phyloP scores from a whole-genome alignment of 1,140 invertebrate genomes.

The Calosoma granatense region DNA sequence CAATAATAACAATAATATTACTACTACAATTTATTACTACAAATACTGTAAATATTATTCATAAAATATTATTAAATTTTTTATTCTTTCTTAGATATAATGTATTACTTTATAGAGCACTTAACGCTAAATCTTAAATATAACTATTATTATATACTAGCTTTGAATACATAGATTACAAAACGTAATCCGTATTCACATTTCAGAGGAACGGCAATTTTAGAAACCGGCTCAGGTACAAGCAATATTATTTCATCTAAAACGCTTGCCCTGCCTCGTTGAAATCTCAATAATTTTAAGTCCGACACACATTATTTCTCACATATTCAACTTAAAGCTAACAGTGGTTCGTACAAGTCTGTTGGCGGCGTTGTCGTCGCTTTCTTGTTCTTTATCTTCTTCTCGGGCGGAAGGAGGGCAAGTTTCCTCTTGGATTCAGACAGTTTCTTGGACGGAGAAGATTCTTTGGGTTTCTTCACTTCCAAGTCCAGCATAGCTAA shows the following conservation, averaged over 20 bases:
- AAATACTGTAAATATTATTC: background rate
- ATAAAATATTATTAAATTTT: background rate
- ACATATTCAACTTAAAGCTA: slow-evolving; percentile 52
- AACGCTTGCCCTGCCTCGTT: background rate
- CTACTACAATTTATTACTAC: background rate
- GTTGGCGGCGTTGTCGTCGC: slow-evolving; percentile 20
- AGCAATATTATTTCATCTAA: background rate
- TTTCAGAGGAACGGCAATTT: background rate
- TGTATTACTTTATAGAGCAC: background rate
- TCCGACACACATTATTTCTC: too few species aligned
- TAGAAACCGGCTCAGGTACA: background rate
- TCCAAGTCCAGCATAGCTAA: slow-evolving; percentile 57
- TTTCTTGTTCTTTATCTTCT: slow-evolving; percentile 46
- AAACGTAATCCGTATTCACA: too few species aligned
- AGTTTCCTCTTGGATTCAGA: slow-evolving; percentile 55
- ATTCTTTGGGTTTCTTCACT: slow-evolving; percentile 34
- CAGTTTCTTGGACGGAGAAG: slow-evolving; percentile 39
- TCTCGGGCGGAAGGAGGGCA: slow-evolving; percentile 49
- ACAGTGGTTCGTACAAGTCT: slow-evolving; percentile 47
- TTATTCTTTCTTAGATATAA: background rate
- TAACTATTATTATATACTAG: too few species aligned
- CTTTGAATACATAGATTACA: too few species aligned
- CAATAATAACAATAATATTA: background rate
- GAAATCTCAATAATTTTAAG: background rate
- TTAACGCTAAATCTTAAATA: too few species aligned